These are phyloP conservation scores for Alectoris magna DNA, from an alignment of 2,797 vertebrate genomes.

Conservation along the genomic window DNA sequence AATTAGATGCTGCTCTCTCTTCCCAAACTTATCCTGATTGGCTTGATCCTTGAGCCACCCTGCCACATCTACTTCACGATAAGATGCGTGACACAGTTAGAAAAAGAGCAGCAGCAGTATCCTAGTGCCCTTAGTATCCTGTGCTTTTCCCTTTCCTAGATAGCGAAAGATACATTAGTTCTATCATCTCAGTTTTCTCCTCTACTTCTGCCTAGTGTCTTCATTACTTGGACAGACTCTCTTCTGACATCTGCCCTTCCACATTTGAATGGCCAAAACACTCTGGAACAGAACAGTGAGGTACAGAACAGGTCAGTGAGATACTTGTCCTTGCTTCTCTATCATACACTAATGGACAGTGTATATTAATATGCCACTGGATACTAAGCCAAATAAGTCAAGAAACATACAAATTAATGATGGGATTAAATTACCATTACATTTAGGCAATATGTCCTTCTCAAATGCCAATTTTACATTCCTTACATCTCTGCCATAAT, in stretches of 20 bases:
- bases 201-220: background rate
- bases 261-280: background rate
- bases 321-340: background rate
- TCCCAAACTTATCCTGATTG: background rate
- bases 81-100: background rate
- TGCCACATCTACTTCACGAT: background rate
- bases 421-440: background rate
- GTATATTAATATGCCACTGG: background rate
- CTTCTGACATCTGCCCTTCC: background rate
- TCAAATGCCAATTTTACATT: background rate
- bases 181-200: background rate
- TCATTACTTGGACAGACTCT: background rate
- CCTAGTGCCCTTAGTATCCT: rapidly evolving
- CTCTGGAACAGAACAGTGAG: background rate
- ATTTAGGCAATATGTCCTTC: background rate
- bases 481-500: background rate
- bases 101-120: rapidly evolving
- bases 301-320: background rate
- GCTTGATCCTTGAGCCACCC: background rate
- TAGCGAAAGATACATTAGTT: background rate
- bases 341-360: background rate
- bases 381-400: background rate
- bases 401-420: background rate
- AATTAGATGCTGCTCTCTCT: background rate
- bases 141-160: background rate